Evolutionary conservation across 2,797 vertebrate genomes (phyloP), one percentile per base, ranked within the genome.

Genomic region (Schizopygopsis pylzovi): DNA sequence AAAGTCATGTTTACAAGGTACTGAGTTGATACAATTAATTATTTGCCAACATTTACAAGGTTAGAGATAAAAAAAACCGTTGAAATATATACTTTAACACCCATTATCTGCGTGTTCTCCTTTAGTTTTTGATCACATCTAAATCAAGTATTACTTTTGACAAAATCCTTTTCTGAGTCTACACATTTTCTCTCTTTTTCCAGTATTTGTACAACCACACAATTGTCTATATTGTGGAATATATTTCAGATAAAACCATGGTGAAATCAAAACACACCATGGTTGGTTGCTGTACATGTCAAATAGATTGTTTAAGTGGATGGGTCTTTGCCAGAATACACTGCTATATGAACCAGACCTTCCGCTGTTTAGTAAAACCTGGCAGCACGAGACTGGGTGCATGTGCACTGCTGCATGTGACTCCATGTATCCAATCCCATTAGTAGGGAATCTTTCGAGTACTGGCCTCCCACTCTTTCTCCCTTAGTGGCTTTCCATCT

Each of bases 401-500:
- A 56, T 85, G 84, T 54, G 77, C 49, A 54, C 33, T 49, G 41
- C 49, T 87, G n/a, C 67, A 73, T 83, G 49, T 70, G 63, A 79
- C 63, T 56, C 77, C 77, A 45, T 63, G 39, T 18, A 79, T 79
- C 39, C 77, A 20, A 68, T 85, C 56, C 67, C 41, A 84, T 87
- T 87, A 87, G 82, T 37, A 59, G 56, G 67, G 63, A 89, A 82
- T 86, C 65, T 78, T 68, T 87, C 79, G 33, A 68, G 83, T 76
- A 43, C 54, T 79, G 4, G 54, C 77, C 77, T 86, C 73, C 79
- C 82, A 73, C 87, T 84, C 76, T 76, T 73, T 63, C 33, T 84
- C 82, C 82, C 83, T 87, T 72, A 41, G 83, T 86, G 87, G 79
- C 87, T 71, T 83, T 82, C 71, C 82, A 87, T 90, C 88, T 86